phyloP scores from a whole-genome alignment of 2,797 vertebrate genomes.

The Hippoglossus hippoglossus region DNA sequence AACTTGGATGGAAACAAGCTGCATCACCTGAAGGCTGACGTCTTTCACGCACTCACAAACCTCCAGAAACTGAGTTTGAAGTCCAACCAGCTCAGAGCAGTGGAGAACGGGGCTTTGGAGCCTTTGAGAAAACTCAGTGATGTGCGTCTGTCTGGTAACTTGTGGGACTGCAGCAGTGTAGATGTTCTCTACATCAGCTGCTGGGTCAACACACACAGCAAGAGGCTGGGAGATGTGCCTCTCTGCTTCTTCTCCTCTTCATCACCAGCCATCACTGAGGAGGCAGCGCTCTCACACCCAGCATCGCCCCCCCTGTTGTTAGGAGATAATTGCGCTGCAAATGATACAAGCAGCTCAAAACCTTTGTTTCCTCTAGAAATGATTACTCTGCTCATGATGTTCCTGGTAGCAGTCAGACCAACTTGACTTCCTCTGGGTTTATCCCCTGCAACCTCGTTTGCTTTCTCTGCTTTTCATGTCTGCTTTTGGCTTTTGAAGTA shows the following conservation, averaged over 20 bases:
- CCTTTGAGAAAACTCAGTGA: conserved; percentile 38
- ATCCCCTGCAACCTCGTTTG: background rate
- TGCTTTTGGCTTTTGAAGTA: background rate
- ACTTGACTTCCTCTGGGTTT: conserved; percentile 21
- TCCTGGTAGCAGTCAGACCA: background rate
- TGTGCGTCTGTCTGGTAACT: conserved; percentile 66
- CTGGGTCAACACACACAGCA: conserved; percentile 64
- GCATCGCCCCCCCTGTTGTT: background rate
- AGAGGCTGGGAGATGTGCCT: conserved; percentile 42
- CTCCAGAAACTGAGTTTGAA: conserved; percentile 69
- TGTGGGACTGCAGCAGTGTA: conserved; percentile 71
- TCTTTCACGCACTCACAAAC: conserved; percentile 62
- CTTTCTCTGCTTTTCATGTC: background rate
- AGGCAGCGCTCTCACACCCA: conserved; percentile 4
- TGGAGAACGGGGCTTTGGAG: conserved; percentile 59
- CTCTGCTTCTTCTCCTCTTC: conserved; percentile 40
- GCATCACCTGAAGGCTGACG: conserved; percentile 22
- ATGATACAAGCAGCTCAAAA: background rate
- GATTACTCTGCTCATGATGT: conserved; percentile 15
- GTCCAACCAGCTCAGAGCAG: conserved; percentile 64
- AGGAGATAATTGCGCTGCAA: conserved; percentile 32
- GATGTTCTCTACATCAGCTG: conserved; percentile 58
- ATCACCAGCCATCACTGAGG: background rate
- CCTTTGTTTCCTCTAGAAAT: conserved; percentile 21
- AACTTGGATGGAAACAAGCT: conserved; percentile 74